Evolutionary conservation across 37 sponge, comb jelly and placozoan genomes (phyloP).

Genomic region (Chondrosia reniformis): DNA sequence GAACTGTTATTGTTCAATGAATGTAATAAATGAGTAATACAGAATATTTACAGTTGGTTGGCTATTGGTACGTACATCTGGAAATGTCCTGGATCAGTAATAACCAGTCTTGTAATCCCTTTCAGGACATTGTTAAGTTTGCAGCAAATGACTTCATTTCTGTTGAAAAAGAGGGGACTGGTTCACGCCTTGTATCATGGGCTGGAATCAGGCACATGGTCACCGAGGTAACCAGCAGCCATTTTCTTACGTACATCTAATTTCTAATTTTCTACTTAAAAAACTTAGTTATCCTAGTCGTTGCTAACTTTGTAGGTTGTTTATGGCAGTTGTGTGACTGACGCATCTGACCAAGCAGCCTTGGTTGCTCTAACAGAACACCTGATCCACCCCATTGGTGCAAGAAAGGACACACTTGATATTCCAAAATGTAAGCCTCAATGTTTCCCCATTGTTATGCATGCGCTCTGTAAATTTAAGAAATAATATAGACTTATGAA

Average conservation of each 20-base stretch:
- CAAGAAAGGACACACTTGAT: constrained; percentile 33
- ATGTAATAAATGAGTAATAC: too few relatives aligned
- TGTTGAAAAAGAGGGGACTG: constrained; percentile 3
- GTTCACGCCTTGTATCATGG: constrained; percentile 54
- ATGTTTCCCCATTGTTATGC: not conserved
- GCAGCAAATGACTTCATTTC: constrained; percentile 16
- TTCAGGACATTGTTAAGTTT: constrained; percentile 44
- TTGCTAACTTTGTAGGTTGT: constrained; percentile 47
- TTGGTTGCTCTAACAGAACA: constrained; percentile 58
- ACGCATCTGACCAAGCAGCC: constrained; percentile 11
- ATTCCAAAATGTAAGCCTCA: constrained; percentile 7
- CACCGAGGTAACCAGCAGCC: constrained; percentile 45
- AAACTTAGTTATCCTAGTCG: not conserved
- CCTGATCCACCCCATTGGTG: constrained; percentile 67
- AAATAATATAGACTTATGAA: too few relatives aligned
- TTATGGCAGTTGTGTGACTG: constrained; percentile 60
- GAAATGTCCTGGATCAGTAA: too few relatives aligned
- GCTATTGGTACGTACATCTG: too few relatives aligned
- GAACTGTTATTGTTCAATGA: too few relatives aligned
- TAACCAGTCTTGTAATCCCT: not conserved
- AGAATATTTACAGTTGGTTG: too few relatives aligned
- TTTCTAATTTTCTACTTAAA: too few relatives aligned
- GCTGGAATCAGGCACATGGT: constrained; percentile 71
- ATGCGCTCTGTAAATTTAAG: not conserved
- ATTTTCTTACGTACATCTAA: too few relatives aligned